These are phyloP conservation scores for Dryomyza anilis DNA, from an alignment of 2,888 invertebrate species.

Conservation along the genomic window DNA sequence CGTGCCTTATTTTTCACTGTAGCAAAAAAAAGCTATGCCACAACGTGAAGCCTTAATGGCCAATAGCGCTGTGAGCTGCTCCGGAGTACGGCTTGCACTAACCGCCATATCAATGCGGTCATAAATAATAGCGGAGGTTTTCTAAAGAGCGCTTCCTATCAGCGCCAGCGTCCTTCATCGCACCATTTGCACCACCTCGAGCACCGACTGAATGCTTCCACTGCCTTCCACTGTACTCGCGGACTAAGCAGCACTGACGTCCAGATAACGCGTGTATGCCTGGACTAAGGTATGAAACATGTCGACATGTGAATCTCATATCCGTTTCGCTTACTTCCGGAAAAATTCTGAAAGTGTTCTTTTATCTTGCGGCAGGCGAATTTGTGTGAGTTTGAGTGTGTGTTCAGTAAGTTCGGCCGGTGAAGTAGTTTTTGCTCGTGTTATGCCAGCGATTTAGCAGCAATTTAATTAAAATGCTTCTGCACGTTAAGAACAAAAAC, in stretches of 20 bases:
- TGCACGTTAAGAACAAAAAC: not conserved
- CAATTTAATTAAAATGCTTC: conserved; percentile 21
- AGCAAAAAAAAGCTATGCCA: not conserved
- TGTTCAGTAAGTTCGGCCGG: too few species aligned
- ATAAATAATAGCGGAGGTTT: conserved; percentile 9
- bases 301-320: conserved; percentile 5
- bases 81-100: not conserved
- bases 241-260: too few species aligned
- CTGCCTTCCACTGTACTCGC: too few species aligned
- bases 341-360: not conserved
- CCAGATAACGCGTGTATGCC: too few species aligned
- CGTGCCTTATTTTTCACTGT: too few species aligned
- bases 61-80: not conserved
- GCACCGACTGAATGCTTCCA: too few species aligned
- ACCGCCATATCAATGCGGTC: conserved; percentile 13
- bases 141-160: not conserved
- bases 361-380: not conserved
- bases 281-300: not conserved
- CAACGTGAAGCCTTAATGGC: not conserved
- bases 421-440: conserved; percentile 11
- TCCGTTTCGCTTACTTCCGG: conserved; percentile 9
- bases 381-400: too few species aligned
- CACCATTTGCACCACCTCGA: too few species aligned
- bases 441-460: conserved; percentile 8
- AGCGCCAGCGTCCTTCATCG: not conserved